Base-by-base conservation (phyloP, 2,888 invertebrate species). In the Agonopterix heracliana region DNA sequence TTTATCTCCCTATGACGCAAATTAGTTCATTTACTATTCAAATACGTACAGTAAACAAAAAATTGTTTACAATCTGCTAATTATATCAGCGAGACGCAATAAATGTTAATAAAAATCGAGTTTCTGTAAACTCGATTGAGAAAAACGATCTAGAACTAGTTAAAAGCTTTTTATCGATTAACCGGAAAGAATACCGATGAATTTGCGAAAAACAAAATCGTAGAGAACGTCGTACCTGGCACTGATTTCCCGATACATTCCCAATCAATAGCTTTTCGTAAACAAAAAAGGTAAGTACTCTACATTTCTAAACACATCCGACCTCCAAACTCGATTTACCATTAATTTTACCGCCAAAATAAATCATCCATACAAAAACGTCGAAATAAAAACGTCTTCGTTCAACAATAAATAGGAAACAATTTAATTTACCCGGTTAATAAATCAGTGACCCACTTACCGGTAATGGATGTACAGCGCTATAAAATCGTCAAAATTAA, bases 231-330 rank as follows among this genome's bases (percentile, higher is more conserved):
- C 48, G 78, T 78, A 57, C 74, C 77, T 64, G 77, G 68, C 63
- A 65, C 74, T 44, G 48, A 46, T 26, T 26, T 26, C 26, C 26
- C 26, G 26, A 26, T 3, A 3, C 26, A 26, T 26, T 26, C 26
- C 46, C 51, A 71, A 73, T 74, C 75, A 57, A 75, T 75, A 54
- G 48, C 57, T 52, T 67, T 68, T 63, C 61, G 78, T 80, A 83
- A 83, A 83, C 81, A 82, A 79, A 70, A 74, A 71, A n/a, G n/a
- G n/a, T 26, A 26, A 26, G 26, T 26, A 26, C 26, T 26, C 26
- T 3, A 26, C 26, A 26, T 26, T 26, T 26, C 26, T 74, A 72
- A 61, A 56, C 9, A 58, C 72, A 74, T 71, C 69, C 79, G 75
- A 79, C 82, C 75, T 78, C 74, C 68, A 49, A 64, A 61, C 53